These are phyloP conservation scores for Pelobates fuscus DNA, from an alignment of 2,113 vertebrate genomes.

Conservation along the genomic window DNA sequence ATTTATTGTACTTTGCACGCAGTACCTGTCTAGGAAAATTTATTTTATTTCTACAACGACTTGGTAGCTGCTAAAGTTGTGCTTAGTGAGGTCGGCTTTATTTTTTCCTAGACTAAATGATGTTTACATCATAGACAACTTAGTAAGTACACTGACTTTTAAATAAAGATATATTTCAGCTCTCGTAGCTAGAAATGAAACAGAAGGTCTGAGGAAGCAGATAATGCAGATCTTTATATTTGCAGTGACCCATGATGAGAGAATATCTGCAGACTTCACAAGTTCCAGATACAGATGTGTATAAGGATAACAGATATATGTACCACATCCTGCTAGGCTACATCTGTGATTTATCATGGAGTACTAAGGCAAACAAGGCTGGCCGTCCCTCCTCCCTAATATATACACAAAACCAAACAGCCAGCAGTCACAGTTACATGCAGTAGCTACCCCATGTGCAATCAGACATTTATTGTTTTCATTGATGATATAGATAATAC, in stretches of 20 bases:
- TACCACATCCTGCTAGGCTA: conserved; percentile 15
- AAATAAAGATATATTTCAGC: background rate
- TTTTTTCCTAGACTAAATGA: background rate
- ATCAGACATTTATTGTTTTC: too few species aligned
- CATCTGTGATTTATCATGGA: conserved; percentile 40
- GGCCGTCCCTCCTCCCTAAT: background rate
- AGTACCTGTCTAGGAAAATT: background rate
- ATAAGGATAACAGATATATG: conserved; percentile 27
- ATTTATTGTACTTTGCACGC: background rate
- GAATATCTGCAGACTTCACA: background rate
- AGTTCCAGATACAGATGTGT: conserved; percentile 31
- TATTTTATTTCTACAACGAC: too few species aligned
- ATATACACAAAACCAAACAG: background rate
- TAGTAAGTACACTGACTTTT: too few species aligned
- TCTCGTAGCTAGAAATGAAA: background rate
- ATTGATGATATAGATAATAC: too few species aligned
- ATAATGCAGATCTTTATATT: too few species aligned
- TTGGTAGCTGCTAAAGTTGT: background rate
- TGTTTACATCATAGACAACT: background rate
- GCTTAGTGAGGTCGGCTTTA: background rate
- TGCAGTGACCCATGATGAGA: background rate
- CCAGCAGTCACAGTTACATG: too few species aligned
- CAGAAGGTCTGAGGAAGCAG: background rate
- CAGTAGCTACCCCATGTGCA: too few species aligned
- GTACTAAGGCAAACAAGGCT: background rate